Percentiles rank a stretch among this genome's conserved stretches.
These are phyloP conservation scores for Daboia siamensis DNA, from an alignment of 2,113 vertebrate species.

Conservation along the genomic window DNA sequence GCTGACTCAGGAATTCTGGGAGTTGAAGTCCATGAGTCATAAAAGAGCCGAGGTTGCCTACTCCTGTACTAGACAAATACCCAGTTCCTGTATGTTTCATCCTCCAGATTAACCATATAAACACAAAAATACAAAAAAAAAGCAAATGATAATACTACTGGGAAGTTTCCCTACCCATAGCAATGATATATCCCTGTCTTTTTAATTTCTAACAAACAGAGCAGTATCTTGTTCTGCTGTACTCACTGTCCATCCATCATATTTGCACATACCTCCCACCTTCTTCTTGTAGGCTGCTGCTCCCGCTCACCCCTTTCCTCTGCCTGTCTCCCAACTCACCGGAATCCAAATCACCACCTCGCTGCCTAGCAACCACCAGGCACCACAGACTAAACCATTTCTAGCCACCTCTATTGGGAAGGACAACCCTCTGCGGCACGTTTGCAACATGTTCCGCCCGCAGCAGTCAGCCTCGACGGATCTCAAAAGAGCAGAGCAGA, in stretches of 20 bases:
- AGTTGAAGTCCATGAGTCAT: no score
- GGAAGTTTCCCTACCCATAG: not conserved
- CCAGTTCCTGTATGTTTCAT: no score
- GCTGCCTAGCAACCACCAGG: constrained; percentile 18
- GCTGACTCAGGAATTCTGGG: no score
- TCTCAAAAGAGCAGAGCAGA: not conserved
- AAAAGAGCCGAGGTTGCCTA: no score
- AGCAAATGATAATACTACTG: not conserved
- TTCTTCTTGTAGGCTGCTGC: not conserved
- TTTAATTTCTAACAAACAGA: not conserved
- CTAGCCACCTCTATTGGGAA: fast-evolving
- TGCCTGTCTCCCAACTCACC: not conserved
- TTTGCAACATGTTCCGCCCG: not conserved
- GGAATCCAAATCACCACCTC: not conserved
- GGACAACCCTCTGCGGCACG: not conserved
- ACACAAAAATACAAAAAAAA: not conserved
- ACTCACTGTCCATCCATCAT: not conserved
- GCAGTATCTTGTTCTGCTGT: not conserved
- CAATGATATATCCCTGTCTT: not conserved
- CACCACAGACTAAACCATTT: not conserved
- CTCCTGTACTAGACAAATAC: no score
- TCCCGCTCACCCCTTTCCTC: not conserved
- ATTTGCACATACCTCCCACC: not conserved
- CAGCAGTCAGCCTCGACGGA: not conserved
- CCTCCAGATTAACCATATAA: no score